Evolutionary conservation across 2,113 vertebrate genomes (phyloP).

Genomic region (Tichodroma muraria): DNA sequence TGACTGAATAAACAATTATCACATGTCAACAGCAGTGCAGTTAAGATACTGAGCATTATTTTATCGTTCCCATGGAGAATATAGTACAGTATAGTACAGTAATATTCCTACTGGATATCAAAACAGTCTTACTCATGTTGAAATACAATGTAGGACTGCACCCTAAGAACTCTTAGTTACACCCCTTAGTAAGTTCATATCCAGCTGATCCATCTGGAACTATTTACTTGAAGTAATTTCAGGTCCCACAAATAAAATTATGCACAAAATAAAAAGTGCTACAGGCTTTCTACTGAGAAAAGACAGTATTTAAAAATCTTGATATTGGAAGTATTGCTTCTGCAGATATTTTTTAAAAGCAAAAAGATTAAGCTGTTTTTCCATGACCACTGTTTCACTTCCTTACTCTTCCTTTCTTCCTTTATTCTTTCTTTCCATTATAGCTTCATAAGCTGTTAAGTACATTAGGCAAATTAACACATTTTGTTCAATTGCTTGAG

Average conservation of each 20-base stretch:
- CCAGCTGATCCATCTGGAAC: not conserved
- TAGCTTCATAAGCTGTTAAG: not conserved
- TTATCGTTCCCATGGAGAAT: not conserved
- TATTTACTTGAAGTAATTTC: not conserved
- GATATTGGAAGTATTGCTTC: not conserved
- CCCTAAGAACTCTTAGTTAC: not conserved
- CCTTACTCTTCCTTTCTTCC: not conserved
- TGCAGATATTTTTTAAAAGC: not conserved
- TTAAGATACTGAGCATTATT: not conserved
- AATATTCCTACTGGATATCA: not conserved
- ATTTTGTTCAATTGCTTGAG: not conserved
- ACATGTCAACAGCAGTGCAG: not conserved
- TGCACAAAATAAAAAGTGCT: not conserved
- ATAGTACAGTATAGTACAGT: not conserved
- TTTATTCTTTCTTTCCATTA: not conserved
- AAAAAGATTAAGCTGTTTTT: not conserved
- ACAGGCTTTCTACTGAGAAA: not conserved
- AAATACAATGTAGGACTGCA: not conserved
- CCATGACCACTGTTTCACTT: not conserved
- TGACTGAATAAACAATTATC: not conserved
- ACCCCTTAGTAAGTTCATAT: not conserved
- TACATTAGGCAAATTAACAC: not conserved
- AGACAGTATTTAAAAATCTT: not conserved
- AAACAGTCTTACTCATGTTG: not conserved
- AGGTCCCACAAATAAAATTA: not conserved